phyloP scores from a whole-genome alignment of 2,113 vertebrate genomes.

The Bothrops jararaca region DNA sequence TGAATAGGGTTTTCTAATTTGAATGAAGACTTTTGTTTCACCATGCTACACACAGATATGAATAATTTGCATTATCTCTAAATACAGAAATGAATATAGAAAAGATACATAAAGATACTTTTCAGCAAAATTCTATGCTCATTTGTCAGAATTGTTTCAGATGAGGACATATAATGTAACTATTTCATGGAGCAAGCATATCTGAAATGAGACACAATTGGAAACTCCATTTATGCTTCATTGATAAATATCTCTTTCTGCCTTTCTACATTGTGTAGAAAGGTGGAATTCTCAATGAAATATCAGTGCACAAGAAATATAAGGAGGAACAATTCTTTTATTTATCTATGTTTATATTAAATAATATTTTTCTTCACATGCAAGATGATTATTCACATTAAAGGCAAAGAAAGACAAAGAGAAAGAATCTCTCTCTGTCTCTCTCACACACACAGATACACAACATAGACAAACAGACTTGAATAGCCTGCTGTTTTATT shows the following conservation, averaged over 20 bases:
- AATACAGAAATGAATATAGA: neutral
- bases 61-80: neutral
- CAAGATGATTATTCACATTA: constrained; percentile 7
- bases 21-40: neutral
- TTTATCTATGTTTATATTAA: constrained; percentile 5
- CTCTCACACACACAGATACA: neutral
- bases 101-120: neutral
- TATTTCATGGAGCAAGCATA: neutral
- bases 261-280: neutral
- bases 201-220: neutral
- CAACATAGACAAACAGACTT: constrained; percentile 2
- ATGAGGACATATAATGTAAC: neutral
- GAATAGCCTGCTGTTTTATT: constrained; percentile 5
- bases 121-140: no score
- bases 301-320: rapidly evolving
- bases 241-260: neutral
- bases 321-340: neutral
- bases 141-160: neutral
- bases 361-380: neutral
- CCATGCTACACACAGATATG: neutral
- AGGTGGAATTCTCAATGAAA: neutral
- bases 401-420: neutral
- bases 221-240: neutral
- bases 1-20: neutral
- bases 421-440: neutral